Percentiles rank a stretch among this genome's conserved stretches.
phyloP scores from a whole-genome alignment of 2,888 invertebrate genomes.

The Ptilodon capucinus region DNA sequence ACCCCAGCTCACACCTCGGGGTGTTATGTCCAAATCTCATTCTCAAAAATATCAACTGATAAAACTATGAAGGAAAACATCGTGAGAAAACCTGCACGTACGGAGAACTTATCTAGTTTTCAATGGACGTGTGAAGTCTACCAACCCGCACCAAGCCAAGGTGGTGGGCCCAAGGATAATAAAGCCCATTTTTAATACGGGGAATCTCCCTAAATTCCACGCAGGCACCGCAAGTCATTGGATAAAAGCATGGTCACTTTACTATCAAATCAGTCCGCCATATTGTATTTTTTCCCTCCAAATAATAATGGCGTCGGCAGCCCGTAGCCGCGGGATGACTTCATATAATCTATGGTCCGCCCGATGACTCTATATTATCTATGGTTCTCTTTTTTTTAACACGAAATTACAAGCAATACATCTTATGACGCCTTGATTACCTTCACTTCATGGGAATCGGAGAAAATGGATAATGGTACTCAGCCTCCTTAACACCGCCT shows the following conservation, averaged over 20 bases:
- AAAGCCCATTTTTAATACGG: too few species aligned
- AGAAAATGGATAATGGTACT: constrained; percentile 10
- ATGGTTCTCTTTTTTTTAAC: constrained; percentile 49
- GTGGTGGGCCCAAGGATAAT: too few species aligned
- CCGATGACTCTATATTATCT: constrained; percentile 77
- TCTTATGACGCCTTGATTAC: constrained; percentile 4
- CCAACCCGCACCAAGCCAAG: too few species aligned
- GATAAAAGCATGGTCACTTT: constrained; percentile 43
- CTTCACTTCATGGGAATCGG: constrained; percentile 32
- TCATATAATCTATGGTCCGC: constrained; percentile 72
- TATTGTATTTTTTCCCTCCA: constrained; percentile 60
- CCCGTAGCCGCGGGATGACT: constrained; percentile 72
- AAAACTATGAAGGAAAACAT: too few species aligned
- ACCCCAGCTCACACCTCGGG: not conserved
- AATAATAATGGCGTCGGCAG: constrained; percentile 61
- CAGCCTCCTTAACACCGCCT: too few species aligned
- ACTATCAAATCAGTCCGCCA: constrained; percentile 56
- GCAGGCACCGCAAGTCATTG: too few species aligned
- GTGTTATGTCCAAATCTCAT: too few species aligned
- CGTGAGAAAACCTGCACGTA: too few species aligned
- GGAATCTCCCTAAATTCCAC: too few species aligned
- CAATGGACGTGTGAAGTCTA: too few species aligned
- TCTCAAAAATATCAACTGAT: too few species aligned
- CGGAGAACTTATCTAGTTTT: too few species aligned
- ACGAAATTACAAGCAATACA: constrained; percentile 47